Evolutionary conservation across 2,113 vertebrate species (phyloP).

Genomic region (Rana temporaria): DNA sequence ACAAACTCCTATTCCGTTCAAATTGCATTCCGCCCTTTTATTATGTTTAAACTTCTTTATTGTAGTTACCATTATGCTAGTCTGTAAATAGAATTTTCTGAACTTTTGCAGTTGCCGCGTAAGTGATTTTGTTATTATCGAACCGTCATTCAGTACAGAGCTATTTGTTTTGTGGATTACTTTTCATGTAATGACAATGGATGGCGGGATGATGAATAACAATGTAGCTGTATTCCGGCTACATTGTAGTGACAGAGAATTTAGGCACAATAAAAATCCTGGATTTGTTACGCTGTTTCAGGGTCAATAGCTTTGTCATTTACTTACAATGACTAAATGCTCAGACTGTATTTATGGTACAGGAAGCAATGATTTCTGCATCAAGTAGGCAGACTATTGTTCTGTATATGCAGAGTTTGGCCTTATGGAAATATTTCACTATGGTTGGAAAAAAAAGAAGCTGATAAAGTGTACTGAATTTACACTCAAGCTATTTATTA

Average conservation of each 20-base stretch:
- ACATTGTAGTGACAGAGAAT: background rate
- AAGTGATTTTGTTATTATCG: slow-evolving; percentile 21
- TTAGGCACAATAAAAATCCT: background rate
- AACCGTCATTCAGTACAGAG: background rate
- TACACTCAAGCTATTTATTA: too few species aligned
- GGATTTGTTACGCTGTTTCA: background rate
- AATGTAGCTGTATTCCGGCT: background rate
- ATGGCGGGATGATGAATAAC: slow-evolving; percentile 13
- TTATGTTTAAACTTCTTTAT: slow-evolving; percentile 11
- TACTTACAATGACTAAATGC: background rate
- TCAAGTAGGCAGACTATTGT: too few species aligned
- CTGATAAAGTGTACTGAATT: too few species aligned
- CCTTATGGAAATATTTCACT: too few species aligned
- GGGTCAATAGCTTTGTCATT: background rate
- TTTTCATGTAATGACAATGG: slow-evolving; percentile 24
- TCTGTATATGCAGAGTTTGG: too few species aligned
- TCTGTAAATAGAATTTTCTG: slow-evolving; percentile 21
- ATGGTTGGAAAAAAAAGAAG: too few species aligned
- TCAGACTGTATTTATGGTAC: background rate
- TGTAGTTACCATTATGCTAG: slow-evolving; percentile 5
- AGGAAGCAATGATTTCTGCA: too few species aligned
- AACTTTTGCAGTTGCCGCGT: background rate
- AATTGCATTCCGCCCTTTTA: background rate
- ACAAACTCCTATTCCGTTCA: background rate
- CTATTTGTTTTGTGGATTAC: background rate